These are phyloP conservation scores for Falcaria lacertinaria DNA, from an alignment of 2,888 invertebrate genomes.

Conservation along the genomic window DNA sequence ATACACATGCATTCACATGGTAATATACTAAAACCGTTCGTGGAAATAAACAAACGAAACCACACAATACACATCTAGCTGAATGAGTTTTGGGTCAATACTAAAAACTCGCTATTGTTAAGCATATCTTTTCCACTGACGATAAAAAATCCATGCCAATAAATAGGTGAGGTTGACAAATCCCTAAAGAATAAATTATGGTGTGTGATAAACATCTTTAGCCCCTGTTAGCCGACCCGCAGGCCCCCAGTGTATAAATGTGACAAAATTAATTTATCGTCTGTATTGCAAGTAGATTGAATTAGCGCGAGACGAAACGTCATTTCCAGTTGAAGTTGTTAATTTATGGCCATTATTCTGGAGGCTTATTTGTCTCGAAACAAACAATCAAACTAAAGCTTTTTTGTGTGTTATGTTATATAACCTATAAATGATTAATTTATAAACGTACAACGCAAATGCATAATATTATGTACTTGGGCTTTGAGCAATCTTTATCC, in stretches of 20 bases:
- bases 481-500: too few species aligned
- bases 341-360: neutral
- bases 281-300: slow-evolving; percentile 44
- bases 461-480: too few species aligned
- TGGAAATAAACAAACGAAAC: too few species aligned
- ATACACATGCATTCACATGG: too few species aligned
- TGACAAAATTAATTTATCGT: slow-evolving; percentile 49
- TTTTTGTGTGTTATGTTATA: too few species aligned
- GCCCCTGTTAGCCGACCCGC: slow-evolving; percentile 43
- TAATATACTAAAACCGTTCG: neutral
- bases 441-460: too few species aligned
- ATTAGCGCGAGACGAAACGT: slow-evolving; percentile 36
- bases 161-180: slow-evolving; percentile 20
- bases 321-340: slow-evolving; percentile 9
- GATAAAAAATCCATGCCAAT: slow-evolving; percentile 12
- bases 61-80: neutral
- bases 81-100: neutral
- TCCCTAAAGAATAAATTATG: slow-evolving; percentile 59
- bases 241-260: slow-evolving; percentile 40
- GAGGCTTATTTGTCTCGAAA: too few species aligned
- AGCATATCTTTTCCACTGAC: neutral
- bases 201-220: slow-evolving; percentile 54
- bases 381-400: too few species aligned
- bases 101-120: neutral
- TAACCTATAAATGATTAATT: too few species aligned